A percentile compares a stretch with the other conserved stretches of the same genome.
phyloP scores from a whole-genome alignment of 2,888 invertebrate genomes.

The Heterodera filipjevi region DNA sequence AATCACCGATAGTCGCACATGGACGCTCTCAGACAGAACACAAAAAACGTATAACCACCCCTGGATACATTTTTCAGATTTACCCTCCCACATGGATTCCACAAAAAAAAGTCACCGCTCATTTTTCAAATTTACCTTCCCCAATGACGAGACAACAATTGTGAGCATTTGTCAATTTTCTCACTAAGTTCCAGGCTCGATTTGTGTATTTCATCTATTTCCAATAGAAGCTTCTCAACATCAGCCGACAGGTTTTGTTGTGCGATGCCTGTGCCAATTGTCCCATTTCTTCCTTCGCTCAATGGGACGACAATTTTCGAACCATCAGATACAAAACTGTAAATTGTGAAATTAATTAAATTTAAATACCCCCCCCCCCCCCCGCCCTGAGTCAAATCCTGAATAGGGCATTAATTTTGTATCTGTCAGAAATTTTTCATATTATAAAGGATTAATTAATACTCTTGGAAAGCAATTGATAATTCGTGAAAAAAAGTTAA shows the following conservation, averaged over 20 bases:
- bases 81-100: too few relatives aligned
- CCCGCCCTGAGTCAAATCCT: neutral
- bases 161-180: conserved; percentile 17
- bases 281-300: neutral
- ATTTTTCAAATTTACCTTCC: neutral
- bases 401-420: neutral
- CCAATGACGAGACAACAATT: neutral
- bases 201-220: conserved; percentile 2
- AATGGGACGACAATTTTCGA: neutral
- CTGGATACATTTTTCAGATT: too few relatives aligned
- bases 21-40: too few relatives aligned
- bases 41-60: too few relatives aligned
- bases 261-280: neutral
- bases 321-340: neutral
- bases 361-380: too few relatives aligned
- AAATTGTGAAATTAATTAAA: neutral
- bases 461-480: too few relatives aligned
- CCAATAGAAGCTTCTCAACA: neutral
- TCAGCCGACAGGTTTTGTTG: neutral
- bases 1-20: too few relatives aligned
- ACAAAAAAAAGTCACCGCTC: too few relatives aligned
- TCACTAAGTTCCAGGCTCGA: neutral
- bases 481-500: too few relatives aligned
- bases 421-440: too few relatives aligned
- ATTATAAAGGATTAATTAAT: too few relatives aligned